phyloP scores from a whole-genome alignment of 30 jellyfish, hydroid and myxozoan genomes.

The Mastigias papua region DNA sequence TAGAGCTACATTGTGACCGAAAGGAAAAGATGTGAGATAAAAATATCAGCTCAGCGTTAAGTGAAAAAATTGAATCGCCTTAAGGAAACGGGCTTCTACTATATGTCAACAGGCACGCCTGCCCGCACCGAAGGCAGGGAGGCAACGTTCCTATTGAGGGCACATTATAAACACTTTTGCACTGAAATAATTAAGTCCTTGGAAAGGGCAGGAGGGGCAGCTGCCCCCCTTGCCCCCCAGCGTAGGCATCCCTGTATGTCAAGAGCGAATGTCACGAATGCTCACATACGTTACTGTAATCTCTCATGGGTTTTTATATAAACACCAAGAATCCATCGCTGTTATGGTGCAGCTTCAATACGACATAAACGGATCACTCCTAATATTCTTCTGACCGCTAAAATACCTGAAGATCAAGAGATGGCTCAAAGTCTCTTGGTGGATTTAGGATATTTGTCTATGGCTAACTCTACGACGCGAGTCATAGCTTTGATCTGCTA shows the following conservation, averaged over 20 bases:
- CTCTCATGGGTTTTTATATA: neutral
- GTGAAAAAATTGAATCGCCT: neutral
- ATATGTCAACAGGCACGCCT: too few relatives aligned
- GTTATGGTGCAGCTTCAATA: neutral
- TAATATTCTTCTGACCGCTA: neutral
- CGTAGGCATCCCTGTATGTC: too few relatives aligned
- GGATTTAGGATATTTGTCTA: neutral
- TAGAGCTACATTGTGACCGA: too few relatives aligned
- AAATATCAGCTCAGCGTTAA: too few relatives aligned
- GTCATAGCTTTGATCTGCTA: neutral
- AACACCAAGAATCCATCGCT: neutral
- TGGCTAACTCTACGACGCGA: neutral
- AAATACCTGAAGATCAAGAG: constrained; percentile 10
- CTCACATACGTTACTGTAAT: neutral
- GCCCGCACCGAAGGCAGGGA: too few relatives aligned
- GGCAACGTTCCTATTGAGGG: too few relatives aligned
- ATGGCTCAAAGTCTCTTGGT: neutral
- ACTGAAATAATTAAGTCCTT: too few relatives aligned
- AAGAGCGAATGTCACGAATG: neutral
- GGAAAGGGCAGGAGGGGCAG: too few relatives aligned
- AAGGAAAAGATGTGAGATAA: too few relatives aligned
- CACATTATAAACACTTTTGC: too few relatives aligned
- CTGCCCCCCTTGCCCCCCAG: too few relatives aligned
- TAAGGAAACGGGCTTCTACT: neutral
- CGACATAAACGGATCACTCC: neutral